These are phyloP conservation scores for Dipus sagitta DNA, from an alignment of 2,797 vertebrate genomes.

Conservation along the genomic window DNA sequence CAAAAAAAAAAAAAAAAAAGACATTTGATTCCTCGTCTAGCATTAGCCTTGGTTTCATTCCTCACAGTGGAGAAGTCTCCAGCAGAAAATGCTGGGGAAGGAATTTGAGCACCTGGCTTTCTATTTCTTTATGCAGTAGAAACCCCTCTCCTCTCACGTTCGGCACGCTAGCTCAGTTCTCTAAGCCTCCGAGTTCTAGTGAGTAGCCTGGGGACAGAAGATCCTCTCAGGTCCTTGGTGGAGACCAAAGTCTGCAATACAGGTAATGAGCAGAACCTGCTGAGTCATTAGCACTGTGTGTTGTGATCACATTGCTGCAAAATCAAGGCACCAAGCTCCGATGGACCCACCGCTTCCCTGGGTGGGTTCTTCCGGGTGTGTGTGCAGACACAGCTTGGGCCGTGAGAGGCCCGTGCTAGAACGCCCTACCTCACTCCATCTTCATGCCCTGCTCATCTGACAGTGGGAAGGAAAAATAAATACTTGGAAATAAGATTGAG, in stretches of 20 bases:
- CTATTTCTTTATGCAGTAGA: background rate
- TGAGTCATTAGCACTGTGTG: background rate
- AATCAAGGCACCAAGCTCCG: background rate
- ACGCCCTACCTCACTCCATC: no score
- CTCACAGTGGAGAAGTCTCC: background rate
- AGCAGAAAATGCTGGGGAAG: background rate
- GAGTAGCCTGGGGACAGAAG: background rate
- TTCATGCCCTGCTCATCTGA: background rate
- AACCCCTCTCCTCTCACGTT: background rate
- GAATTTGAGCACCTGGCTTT: background rate
- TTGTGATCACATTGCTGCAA: background rate
- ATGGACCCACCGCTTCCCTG: background rate
- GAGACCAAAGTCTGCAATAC: background rate
- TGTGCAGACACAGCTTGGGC: no score
- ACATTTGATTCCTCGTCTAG: background rate
- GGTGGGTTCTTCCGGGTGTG: background rate
- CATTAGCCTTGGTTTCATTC: background rate
- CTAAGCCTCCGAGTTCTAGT: background rate
- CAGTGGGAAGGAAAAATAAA: background rate
- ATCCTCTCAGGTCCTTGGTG: background rate
- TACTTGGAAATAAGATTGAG: conserved; percentile 10
- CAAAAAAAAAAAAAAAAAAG: background rate
- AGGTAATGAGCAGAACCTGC: background rate
- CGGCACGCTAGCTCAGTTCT: background rate
- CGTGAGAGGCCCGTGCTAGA: background rate